These are phyloP conservation scores for Drosophila cardini DNA, from an alignment of 1,140 invertebrate genomes.

Conservation along the genomic window DNA sequence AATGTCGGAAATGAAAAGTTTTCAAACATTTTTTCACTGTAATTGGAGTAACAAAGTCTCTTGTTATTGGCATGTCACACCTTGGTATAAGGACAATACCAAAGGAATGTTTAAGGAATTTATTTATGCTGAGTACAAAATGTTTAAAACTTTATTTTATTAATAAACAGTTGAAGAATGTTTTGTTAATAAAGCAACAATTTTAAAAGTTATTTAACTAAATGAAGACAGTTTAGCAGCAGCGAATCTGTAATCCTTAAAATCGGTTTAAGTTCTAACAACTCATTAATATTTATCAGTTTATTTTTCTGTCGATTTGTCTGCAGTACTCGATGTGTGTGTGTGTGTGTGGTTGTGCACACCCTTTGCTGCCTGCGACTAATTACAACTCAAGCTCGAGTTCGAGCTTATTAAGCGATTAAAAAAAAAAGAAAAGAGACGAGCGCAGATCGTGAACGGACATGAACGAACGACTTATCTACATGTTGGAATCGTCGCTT, in stretches of 20 bases:
- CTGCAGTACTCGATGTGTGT: neutral
- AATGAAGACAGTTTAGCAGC: neutral
- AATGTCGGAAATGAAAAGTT: neutral
- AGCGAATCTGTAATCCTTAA: neutral
- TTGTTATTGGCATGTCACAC: no score
- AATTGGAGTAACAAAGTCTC: no score
- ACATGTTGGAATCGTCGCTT: constrained; percentile 37
- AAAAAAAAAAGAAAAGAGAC: constrained; percentile 46
- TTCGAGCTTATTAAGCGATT: constrained; percentile 74
- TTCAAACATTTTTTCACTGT: neutral
- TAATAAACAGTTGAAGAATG: no score
- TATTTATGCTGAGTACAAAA: no score
- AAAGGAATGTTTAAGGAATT: no score
- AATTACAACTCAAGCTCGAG: constrained; percentile 60
- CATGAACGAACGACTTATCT: constrained; percentile 42
- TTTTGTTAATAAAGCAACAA: no score
- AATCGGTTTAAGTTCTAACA: neutral
- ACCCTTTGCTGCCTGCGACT: constrained; percentile 50
- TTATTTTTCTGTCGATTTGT: neutral
- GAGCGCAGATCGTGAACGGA: constrained; percentile 36
- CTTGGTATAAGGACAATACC: no score
- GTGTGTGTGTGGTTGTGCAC: neutral
- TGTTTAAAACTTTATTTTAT: no score
- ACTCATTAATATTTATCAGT: constrained; percentile 17
- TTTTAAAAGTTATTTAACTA: neutral